These are phyloP conservation scores for Sebastes kiyomatsui DNA, from an alignment of 2,797 vertebrate species.

Conservation along the genomic window DNA sequence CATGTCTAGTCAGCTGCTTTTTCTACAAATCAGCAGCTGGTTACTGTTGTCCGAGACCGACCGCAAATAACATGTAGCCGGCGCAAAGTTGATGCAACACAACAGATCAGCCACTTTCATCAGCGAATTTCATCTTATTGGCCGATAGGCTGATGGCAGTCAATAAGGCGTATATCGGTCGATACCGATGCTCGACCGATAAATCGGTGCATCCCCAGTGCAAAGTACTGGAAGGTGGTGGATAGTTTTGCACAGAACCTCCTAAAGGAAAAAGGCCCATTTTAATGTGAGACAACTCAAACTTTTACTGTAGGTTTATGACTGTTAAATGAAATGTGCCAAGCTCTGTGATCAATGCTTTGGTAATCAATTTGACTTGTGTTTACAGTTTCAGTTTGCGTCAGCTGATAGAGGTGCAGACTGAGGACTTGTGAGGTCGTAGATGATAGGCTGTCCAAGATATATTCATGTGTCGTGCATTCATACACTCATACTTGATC, in stretches of 20 bases:
- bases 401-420: neutral
- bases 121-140: too few relatives aligned
- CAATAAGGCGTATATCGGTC: fast-evolving
- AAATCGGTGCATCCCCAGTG: too few relatives aligned
- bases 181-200: too few relatives aligned
- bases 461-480: neutral
- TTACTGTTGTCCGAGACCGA: too few relatives aligned
- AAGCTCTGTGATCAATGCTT: neutral
- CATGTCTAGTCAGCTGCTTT: too few relatives aligned
- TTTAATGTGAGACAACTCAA: neutral
- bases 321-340: neutral
- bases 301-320: neutral
- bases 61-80: too few relatives aligned
- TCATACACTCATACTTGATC: neutral
- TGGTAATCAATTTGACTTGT: neutral
- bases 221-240: neutral
- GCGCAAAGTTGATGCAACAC: too few relatives aligned
- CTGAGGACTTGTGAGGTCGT: neutral
- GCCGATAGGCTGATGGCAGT: too few relatives aligned
- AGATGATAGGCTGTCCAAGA: neutral
- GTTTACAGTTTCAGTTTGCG: neutral
- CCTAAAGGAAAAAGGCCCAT: neutral
- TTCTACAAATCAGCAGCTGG: too few relatives aligned
- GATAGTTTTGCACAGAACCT: neutral
- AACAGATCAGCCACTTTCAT: too few relatives aligned